Evolutionary conservation across 2,797 vertebrate genomes (phyloP).

Genomic region (Neosalanx taihuensis): DNA sequence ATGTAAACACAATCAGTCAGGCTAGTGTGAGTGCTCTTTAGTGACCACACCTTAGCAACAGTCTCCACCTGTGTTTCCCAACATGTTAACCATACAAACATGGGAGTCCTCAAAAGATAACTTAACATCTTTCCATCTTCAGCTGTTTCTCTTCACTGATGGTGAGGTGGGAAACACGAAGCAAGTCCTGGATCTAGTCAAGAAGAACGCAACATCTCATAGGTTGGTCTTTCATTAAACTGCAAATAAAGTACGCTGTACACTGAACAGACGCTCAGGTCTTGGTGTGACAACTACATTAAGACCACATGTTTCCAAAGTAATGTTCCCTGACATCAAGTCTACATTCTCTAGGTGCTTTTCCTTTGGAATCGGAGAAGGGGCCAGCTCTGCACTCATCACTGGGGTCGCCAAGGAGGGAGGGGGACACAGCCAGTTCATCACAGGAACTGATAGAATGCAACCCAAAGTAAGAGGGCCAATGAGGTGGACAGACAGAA

Average conservation of each 20-base stretch:
- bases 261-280: too few relatives aligned
- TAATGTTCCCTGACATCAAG: background rate
- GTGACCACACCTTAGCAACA: too few relatives aligned
- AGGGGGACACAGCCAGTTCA: slow-evolving; percentile 78
- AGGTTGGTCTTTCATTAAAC: slow-evolving; percentile 13
- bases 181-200: slow-evolving; percentile 40
- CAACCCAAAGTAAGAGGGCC: slow-evolving; percentile 76
- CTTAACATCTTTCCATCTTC: background rate
- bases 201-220: slow-evolving; percentile 22
- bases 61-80: too few relatives aligned
- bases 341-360: slow-evolving; percentile 73
- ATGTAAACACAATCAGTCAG: background rate
- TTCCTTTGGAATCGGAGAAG: slow-evolving; percentile 85
- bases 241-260: background rate
- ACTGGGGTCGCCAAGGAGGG: slow-evolving; percentile 77
- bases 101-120: too few relatives aligned
- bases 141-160: slow-evolving; percentile 49
- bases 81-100: too few relatives aligned
- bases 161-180: slow-evolving; percentile 50
- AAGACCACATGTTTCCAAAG: too few relatives aligned
- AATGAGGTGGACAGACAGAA: background rate
- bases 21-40: too few relatives aligned
- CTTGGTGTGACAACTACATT: too few relatives aligned
- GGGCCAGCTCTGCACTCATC: slow-evolving; percentile 81
- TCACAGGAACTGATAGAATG: slow-evolving; percentile 77